Conservation (phyloP, 1,140 invertebrate species). For the Drosophila littoralis region DNA sequence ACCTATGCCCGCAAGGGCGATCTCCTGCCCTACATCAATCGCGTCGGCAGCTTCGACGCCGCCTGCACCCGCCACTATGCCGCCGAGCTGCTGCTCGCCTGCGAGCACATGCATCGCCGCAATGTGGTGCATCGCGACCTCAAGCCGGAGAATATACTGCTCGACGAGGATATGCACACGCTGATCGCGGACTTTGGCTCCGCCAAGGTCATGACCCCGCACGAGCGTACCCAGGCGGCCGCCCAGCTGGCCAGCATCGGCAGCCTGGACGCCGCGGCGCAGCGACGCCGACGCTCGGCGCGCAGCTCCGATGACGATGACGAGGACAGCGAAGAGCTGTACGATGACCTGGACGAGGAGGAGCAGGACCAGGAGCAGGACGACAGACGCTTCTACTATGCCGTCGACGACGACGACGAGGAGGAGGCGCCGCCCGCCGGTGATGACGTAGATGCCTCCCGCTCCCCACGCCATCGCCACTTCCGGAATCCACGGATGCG, state of each 20-base stretch:
- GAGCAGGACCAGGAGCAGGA: conserved; percentile 34
- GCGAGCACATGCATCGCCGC: conserved; percentile 96
- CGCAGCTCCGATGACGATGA: conserved; percentile 69
- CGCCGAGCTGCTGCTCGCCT: conserved; percentile 95
- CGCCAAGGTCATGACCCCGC: conserved; percentile 90
- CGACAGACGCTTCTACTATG: conserved; percentile 34
- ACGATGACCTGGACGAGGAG: conserved; percentile 64
- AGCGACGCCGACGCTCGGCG: conserved; percentile 35
- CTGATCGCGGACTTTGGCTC: conserved; percentile 99
- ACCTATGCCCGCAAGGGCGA: conserved; percentile 98
- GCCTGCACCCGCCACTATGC: conserved; percentile 96
- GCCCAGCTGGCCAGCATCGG: conserved; percentile 48
- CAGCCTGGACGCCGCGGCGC: conserved; percentile 2
- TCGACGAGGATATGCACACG: conserved; percentile 98
- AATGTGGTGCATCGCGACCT: conserved; percentile 97
- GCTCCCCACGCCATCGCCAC: conserved; percentile 27
- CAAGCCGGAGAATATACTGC: conserved; percentile 95
- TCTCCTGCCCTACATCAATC: conserved; percentile 95
- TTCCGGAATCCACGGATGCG: conserved; percentile 2
- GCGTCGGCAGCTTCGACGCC: conserved; percentile 95
- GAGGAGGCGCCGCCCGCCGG: conserved; percentile 4
- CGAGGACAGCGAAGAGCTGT: conserved; percentile 62
- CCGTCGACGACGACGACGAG: conserved; percentile 8
- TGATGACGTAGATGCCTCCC: background rate
- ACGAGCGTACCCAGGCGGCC: conserved; percentile 79